Base-by-base conservation (phyloP, 2,888 invertebrate genomes). In the Drosophila subquinaria region DNA sequence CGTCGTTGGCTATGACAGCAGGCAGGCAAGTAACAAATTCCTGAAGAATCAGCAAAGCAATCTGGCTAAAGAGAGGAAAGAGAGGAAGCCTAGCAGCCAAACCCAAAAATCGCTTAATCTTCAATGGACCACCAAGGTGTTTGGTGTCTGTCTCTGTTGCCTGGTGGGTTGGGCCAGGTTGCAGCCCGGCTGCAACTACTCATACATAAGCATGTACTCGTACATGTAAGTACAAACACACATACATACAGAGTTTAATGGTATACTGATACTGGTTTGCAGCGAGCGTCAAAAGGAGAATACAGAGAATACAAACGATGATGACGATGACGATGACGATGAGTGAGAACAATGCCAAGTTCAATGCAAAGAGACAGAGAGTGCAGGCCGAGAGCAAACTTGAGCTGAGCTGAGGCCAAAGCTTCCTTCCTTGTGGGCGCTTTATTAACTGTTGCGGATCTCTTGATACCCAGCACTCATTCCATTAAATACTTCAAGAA, bases 251-350 rank as follows among this genome's bases (percentile, higher is more conserved):
- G 65, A 73, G 71, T 82, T 86, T 88, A 78, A 88, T 85, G 84
- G 83, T 68, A 86, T 82, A 82, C 78, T 73, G 76, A 82, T 76
- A 82, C 86, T 78, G 86, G 86, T 86, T 86, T 86, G 77, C 65
- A 76, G 76, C 69, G 64, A 76, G 76, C 79, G 59, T 63, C 77
- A 69, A 72, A 84, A 85, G 88, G 88, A 85, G 88, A 85, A 84
- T 77, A 81, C 74, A 79, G 72, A 79, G 17, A 17, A 17, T 52
- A 73, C 64, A 64, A 60, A 23, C 23, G 23, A 23, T 23, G 23
- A 56, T 51, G 67, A 38, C 61, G 59, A 50, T 35, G 50, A 38
- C 48, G 23, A 56, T 47, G 67, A 38, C 61, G 59, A 50, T 35
- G 50, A 43, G 59, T 17, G 72, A 79, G 77, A 78, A 79, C 79